A percentile compares a stretch with the other conserved stretches of the same genome.
These are phyloP conservation scores for Drosophila meridiana DNA, from an alignment of 2,888 invertebrate species.

Conservation along the genomic window DNA sequence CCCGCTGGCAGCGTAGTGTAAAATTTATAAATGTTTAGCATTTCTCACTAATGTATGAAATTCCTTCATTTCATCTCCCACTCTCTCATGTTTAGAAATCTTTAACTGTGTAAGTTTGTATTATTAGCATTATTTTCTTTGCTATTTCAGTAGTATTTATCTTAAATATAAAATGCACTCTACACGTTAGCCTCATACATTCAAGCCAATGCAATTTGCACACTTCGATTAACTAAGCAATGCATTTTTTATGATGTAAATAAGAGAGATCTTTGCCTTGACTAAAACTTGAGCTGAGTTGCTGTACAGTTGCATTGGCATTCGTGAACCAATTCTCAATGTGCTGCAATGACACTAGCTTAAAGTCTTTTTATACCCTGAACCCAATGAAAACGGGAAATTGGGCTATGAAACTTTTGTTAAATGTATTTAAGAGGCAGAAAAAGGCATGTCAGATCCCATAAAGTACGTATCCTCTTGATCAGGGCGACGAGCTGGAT, in stretches of 20 bases:
- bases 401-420: too few relatives aligned
- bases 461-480: too few relatives aligned
- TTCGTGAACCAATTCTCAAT: background rate
- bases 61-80: background rate
- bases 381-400: too few relatives aligned
- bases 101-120: background rate
- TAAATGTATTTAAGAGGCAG: too few relatives aligned
- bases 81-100: background rate
- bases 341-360: background rate
- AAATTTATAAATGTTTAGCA: conserved; percentile 30
- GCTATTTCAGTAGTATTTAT: background rate
- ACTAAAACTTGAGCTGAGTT: background rate
- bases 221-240: background rate
- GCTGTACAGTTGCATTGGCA: background rate
- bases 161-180: background rate
- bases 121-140: background rate
- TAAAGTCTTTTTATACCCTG: background rate
- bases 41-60: background rate
- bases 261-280: background rate
- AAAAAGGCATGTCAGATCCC: too few relatives aligned
- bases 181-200: background rate
- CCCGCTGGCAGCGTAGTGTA: conserved; percentile 23
- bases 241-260: background rate
- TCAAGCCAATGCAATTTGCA: background rate
- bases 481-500: too few relatives aligned